Base-by-base conservation (phyloP, 2,113 vertebrate species). In the Plecotus auritus region DNA sequence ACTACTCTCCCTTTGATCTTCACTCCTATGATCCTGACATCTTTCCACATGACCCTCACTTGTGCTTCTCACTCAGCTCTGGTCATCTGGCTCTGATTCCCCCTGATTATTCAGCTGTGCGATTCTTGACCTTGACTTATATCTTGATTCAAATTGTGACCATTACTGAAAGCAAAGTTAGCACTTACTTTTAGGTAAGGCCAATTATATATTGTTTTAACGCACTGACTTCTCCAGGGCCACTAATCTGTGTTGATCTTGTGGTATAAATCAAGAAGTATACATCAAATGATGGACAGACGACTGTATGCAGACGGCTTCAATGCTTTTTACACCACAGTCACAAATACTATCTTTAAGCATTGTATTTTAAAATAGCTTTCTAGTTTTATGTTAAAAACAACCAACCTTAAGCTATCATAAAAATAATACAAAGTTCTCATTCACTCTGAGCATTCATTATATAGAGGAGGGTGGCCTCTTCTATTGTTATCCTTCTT, bases 401-500 rank as follows among this genome's bases (percentile, higher is more conserved):
- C 10, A 67, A 49, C 80, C 28, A 20, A 32, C 9, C 40, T 37
- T 61, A 76, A 80, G 42, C 35, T 45, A 67, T 11, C 69, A 82
- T 76, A 90, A 87, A 64, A 81, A 56, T 83, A 72, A 56, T 74
- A 67, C 42, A 61, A 91, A 95, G 49, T 59, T 69, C 12, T 93
- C 30, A 51, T 82, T 80, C 12, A 47, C 20, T 67, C 7, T 12
- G 6, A 95, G 69, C 61, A 90, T 9, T 69, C 78, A 56, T 23
- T 70, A 32, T 20, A 47, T 14, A 13, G 37, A 42, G 37, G 42
- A 90, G 9, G 22, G 7, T 32, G 13, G 49, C 13, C 35, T 77
- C 67, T 83, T 80, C 32, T 82, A 9, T 40, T 67, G 42, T 47
- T 69, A 67, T 66, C 8, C 45, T 70, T 84, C 78, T 37, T 86